Evolutionary conservation across 2,888 invertebrate species (phyloP), one percentile per base, ranked within the genome.

Genomic region (Drosophila lutescens): DNA sequence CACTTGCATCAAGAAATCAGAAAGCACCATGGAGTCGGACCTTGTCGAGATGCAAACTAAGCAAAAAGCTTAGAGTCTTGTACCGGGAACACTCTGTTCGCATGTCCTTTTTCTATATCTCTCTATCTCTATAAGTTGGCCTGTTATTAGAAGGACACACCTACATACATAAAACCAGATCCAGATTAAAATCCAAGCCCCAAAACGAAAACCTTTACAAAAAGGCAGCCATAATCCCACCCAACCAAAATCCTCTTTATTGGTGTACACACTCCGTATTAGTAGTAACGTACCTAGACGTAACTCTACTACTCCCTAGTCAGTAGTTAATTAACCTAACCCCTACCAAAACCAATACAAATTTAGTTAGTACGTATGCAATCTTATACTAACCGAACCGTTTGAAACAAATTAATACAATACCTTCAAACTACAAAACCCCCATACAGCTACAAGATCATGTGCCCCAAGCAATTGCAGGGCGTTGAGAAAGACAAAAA

Each of bases 401-500:
- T 73, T 79, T 71, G 61, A 67, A 66, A 68, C 47, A 70, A 76
- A 79, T 61, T 76, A 76, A 80, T 71, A 74, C 63, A 68, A 68
- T 20, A 60, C 63, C 74, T 79, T 77, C 40, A 63, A 77, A 83
- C 57, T 80, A 75, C 49, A 54, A 54, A 57, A 70, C 76, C 73
- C 90, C 91, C 93, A 94, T 94, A 94, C 96, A 98, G 98, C 96
- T 99, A 99, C 96, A 98, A 98, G 95, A 98, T 99, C 95, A 96
- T 99, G 95, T 98, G 98, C 94, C 97, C 98, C 93, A 96, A 96
- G 93, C 95, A 94, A 92, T 92, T 97, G 93, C 58, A 73, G 76
- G 91, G 90, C 79, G 86, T 90, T 74, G 88, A 88, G 4, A 92
- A 92, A 91, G 89, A 90, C 59, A 85, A 95, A 93, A 96, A 96